Base-by-base conservation (phyloP, 2,888 invertebrate genomes). In the Drosophila infuscata region DNA sequence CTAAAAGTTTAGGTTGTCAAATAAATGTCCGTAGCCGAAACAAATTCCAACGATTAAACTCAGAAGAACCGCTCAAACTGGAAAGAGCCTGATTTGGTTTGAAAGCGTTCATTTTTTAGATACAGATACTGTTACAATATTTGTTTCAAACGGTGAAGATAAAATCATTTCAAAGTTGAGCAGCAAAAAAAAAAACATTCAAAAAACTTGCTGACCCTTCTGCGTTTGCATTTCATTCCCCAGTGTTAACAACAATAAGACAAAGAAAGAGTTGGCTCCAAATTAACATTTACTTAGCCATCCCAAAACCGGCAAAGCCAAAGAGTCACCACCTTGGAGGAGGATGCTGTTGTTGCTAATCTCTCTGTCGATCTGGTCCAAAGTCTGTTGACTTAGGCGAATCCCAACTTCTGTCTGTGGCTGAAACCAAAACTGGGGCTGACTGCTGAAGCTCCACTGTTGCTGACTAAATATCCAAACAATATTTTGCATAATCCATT, bases 401-500 rank as follows among this genome's bases (percentile, higher is more conserved):
- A 57, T 71, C 36, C 70, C 74, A 69, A 53, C 65, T 74, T 68
- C 30, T 51, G 9, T 25, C 36, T 32, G 41, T 29, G 11, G 36
- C 54, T 53, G 4, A 11, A 11, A 56, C 49, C 59, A 51, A 49
- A 53, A 35, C 53, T 36, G 46, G 25, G 12, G 25, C 58, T 46
- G 57, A 20, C 41, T 11, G 32, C 30, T 33, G 49, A 25, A 8
- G 17, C 53, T 25, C 15, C 0, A 12, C 46, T 36, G 43, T 32
- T 33, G 52, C 66, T 65, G 67, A 32, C 56, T 76, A 76, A 83
- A 79, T 64, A 67, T 68, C 57, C 79, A 69, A 81, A 76, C 72
- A 77, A 79, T 75, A 87, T 89, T 87, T 89, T 89, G 89, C 88
- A 87, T 85, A 89, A 84, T 85, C 81, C 79, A 87, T 84, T 76